A percentile compares a stretch with the other conserved stretches of the same genome.
phyloP scores from a whole-genome alignment of 2,113 vertebrate species.

The Galemys pyrenaicus region DNA sequence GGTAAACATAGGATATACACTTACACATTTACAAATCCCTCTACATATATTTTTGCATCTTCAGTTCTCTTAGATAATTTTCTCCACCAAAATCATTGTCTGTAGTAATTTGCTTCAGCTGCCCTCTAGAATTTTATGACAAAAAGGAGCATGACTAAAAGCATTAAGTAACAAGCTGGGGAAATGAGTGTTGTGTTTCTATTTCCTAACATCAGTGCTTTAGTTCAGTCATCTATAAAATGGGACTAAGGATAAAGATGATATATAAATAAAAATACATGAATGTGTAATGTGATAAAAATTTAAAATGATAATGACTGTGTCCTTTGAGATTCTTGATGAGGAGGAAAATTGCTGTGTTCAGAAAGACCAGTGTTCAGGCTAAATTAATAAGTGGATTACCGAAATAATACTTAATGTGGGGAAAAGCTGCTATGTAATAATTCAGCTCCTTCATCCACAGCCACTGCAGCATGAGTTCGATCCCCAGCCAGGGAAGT shows the following conservation, averaged over 20 bases:
- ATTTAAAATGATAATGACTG: neutral
- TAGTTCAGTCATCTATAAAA: slow-evolving; percentile 29
- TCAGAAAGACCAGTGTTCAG: neutral
- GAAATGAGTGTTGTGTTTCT: slow-evolving; percentile 21
- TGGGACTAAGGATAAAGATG: neutral
- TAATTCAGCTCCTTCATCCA: neutral
- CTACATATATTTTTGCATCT: neutral
- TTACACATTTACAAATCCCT: neutral
- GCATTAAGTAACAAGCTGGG: slow-evolving; percentile 2
- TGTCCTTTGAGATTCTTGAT: neutral
- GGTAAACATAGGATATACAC: neutral
- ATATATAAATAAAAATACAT: neutral
- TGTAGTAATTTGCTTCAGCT: neutral
- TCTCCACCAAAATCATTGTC: slow-evolving; percentile 27
- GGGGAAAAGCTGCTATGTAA: neutral
- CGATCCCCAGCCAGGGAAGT: no score
- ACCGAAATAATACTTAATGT: neutral
- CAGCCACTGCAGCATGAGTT: no score
- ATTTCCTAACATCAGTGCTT: neutral
- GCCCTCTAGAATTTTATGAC: neutral
- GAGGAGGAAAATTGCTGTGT: neutral
- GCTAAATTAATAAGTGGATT: neutral
- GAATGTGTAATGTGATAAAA: neutral
- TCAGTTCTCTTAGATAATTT: slow-evolving; percentile 45
- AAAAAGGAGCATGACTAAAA: neutral